These are phyloP conservation scores for Cryptus viduatorius DNA, from an alignment of 2,888 invertebrate genomes.

Conservation along the genomic window DNA sequence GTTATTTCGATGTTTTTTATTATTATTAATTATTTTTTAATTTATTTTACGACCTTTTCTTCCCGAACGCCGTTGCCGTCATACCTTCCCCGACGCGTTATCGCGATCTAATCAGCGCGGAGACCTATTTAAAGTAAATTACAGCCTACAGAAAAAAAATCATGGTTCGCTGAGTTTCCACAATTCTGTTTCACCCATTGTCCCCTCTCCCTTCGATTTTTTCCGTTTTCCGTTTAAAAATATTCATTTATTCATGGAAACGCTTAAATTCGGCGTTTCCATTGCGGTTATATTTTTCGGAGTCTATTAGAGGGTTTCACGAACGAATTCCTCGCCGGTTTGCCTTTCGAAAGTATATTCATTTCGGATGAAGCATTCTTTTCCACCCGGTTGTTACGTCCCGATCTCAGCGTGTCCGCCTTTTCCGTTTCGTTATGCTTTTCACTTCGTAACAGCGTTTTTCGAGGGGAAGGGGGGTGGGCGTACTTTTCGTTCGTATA, in stretches of 20 bases:
- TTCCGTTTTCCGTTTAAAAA: constrained; percentile 14
- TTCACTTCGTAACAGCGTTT: constrained; percentile 36
- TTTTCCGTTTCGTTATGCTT: constrained; percentile 65
- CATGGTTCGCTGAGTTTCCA: constrained; percentile 27
- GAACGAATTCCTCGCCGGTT: background rate
- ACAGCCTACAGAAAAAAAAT: constrained; percentile 29
- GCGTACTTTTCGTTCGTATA: constrained; percentile 51
- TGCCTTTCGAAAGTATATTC: background rate
- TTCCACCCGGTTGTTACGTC: background rate
- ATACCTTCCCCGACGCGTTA: background rate
- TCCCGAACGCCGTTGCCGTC: background rate
- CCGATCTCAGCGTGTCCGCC: background rate
- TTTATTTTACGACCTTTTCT: background rate
- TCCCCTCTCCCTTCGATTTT: background rate
- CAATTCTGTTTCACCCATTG: constrained; percentile 10
- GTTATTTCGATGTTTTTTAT: background rate
- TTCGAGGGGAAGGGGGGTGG: background rate
- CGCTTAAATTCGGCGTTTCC: constrained; percentile 34
- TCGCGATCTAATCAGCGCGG: constrained; percentile 30
- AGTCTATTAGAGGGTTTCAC: constrained; percentile 4
- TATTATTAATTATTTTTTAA: background rate
- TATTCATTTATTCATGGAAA: constrained; percentile 51
- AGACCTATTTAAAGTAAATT: constrained; percentile 41
- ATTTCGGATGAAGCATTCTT: constrained; percentile 15
- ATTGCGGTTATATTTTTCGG: background rate